Evolutionary conservation across 2,113 vertebrate genomes (phyloP).

Genomic region (Ivindomyrus marchei): DNA sequence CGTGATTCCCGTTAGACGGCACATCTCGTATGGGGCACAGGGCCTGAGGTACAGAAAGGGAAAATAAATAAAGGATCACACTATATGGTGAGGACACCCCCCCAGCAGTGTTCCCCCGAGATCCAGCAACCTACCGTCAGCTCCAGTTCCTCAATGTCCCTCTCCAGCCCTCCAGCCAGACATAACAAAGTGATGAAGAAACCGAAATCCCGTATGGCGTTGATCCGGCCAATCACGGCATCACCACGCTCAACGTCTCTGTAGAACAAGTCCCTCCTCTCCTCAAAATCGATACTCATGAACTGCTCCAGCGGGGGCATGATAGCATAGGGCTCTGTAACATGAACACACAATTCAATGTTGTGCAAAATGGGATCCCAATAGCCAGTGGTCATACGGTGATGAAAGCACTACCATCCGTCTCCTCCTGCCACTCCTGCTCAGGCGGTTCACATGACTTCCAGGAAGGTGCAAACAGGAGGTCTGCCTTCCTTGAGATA

Average conservation of each 20-base stretch:
- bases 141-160: slow-evolving; percentile 84
- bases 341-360: not conserved
- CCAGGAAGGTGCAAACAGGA: slow-evolving; percentile 84
- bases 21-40: slow-evolving; percentile 90
- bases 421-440: slow-evolving; percentile 63
- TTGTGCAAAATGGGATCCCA: not conserved
- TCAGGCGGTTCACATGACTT: slow-evolving; percentile 58
- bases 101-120: not conserved
- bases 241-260: slow-evolving; percentile 86
- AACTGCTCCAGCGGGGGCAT: slow-evolving; percentile 90
- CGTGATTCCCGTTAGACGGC: slow-evolving; percentile 86
- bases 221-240: slow-evolving; percentile 82
- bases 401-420: slow-evolving; percentile 61
- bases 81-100: not conserved
- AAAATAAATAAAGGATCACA: not conserved
- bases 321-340: slow-evolving; percentile 77
- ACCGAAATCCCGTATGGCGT: slow-evolving; percentile 88
- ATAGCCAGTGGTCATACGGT: not conserved
- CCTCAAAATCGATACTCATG: slow-evolving; percentile 78
- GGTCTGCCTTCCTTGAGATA: slow-evolving; percentile 88
- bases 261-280: slow-evolving; percentile 79
- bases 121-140: slow-evolving; percentile 67
- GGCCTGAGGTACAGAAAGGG: slow-evolving; percentile 58
- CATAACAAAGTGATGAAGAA: slow-evolving; percentile 92
- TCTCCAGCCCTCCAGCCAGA: slow-evolving; percentile 70